These are phyloP conservation scores for Emberiza fucata DNA, from an alignment of 2,113 vertebrate species.

Conservation along the genomic window DNA sequence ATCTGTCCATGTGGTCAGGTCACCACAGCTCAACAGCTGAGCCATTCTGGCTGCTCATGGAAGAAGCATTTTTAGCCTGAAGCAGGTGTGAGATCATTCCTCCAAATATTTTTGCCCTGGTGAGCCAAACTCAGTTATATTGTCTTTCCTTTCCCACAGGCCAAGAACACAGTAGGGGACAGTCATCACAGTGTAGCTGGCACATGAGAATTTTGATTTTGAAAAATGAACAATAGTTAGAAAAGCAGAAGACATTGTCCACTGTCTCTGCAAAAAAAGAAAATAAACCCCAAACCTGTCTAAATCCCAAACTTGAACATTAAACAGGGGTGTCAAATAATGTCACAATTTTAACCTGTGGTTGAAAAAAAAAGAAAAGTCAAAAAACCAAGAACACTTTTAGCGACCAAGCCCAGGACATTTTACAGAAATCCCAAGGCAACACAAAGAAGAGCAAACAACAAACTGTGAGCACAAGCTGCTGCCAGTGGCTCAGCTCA, in stretches of 20 bases:
- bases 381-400: not conserved
- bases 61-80: constrained; percentile 29
- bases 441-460: not conserved
- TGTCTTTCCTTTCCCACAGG: constrained; percentile 20
- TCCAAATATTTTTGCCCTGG: not conserved
- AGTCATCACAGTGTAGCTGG: constrained; percentile 5
- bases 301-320: not conserved
- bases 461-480: not conserved
- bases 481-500: not conserved
- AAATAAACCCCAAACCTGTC: not conserved
- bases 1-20: not conserved
- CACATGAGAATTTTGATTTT: not conserved
- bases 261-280: not conserved
- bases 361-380: not conserved
- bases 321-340: not conserved
- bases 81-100: constrained; percentile 54
- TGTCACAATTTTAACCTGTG: not conserved
- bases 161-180: constrained; percentile 30
- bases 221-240: not conserved
- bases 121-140: constrained; percentile 6
- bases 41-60: not conserved
- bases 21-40: constrained; percentile 1
- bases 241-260: not conserved
- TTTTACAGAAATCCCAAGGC: not conserved
- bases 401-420: not conserved